A percentile compares a stretch with the other conserved stretches of the same genome.
Conservation (phyloP, 2,888 invertebrate species). For the Chrysolina oricalcia region DNA sequence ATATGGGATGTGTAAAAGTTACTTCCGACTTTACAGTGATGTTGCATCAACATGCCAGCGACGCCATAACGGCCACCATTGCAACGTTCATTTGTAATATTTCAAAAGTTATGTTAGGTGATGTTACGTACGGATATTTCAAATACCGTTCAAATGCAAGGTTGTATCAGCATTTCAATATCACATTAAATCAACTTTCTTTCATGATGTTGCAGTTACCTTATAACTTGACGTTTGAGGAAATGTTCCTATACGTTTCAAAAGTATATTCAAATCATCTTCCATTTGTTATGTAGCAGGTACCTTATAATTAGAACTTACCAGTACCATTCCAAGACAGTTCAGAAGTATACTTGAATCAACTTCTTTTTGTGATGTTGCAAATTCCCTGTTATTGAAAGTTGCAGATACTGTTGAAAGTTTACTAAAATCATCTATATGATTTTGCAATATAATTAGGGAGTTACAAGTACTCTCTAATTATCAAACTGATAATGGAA, state of each 20-base stretch:
- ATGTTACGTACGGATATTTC: constrained; percentile 5
- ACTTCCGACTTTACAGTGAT: too few species aligned
- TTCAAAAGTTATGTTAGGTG: constrained; percentile 7
- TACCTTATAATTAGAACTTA: constrained; percentile 9
- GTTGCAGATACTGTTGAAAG: constrained; percentile 7
- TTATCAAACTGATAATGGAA: too few species aligned
- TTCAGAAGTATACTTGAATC: constrained; percentile 4
- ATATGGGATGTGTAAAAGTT: too few species aligned
- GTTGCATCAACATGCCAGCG: not conserved
- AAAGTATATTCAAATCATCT: not conserved
- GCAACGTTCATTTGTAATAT: constrained; percentile 12
- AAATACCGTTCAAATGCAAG: constrained; percentile 4
- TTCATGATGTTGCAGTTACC: constrained; percentile 5
- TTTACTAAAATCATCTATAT: constrained; percentile 9
- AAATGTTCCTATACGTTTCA: not conserved
- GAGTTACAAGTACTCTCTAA: too few species aligned
- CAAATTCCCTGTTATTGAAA: constrained; percentile 4
- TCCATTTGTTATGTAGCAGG: constrained; percentile 2
- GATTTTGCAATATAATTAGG: not conserved
- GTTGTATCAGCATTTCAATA: constrained; percentile 5
- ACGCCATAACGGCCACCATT: not conserved
- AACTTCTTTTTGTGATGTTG: constrained; percentile 9
- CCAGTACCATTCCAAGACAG: constrained; percentile 9
- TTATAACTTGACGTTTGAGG: constrained; percentile 2
- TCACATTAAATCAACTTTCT: constrained; percentile 9